Evolutionary conservation across 2,797 vertebrate species (phyloP).

Genomic region (Salmo trutta): DNA sequence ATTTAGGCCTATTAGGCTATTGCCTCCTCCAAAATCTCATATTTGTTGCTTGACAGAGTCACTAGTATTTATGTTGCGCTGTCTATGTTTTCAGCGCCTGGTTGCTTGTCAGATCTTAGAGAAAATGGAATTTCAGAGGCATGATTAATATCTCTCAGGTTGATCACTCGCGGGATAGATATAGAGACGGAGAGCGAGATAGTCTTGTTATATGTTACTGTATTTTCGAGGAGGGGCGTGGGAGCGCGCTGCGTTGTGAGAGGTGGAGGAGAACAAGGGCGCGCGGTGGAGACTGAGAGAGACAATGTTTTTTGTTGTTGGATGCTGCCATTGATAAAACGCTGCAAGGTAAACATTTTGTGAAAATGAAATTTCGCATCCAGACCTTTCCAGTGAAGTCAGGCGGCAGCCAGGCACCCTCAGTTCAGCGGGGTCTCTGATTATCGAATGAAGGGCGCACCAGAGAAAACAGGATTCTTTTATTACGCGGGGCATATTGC

Average conservation of each 20-base stretch:
- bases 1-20: background rate
- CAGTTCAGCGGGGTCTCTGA: no score
- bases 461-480: background rate
- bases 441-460: background rate
- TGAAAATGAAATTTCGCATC: background rate
- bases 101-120: conserved; percentile 1
- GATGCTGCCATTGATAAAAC: conserved; percentile 9
- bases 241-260: conserved; percentile 2
- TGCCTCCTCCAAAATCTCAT: background rate
- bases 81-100: background rate
- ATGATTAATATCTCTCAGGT: conserved; percentile 3
- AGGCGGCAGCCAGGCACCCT: background rate
- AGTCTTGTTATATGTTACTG: background rate
- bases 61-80: background rate
- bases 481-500: background rate
- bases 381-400: background rate
- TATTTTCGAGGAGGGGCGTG: background rate
- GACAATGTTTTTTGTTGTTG: background rate
- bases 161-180: background rate
- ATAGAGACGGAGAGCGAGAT: background rate
- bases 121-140: background rate
- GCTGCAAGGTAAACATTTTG: conserved; percentile 7
- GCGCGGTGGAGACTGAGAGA: conserved; percentile 9
- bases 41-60: background rate
- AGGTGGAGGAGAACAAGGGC: conserved; percentile 5